A percentile compares a stretch with the other conserved stretches of the same genome.
These are phyloP conservation scores for Ectropis crepuscularia DNA, from an alignment of 2,888 invertebrate species.

Conservation along the genomic window DNA sequence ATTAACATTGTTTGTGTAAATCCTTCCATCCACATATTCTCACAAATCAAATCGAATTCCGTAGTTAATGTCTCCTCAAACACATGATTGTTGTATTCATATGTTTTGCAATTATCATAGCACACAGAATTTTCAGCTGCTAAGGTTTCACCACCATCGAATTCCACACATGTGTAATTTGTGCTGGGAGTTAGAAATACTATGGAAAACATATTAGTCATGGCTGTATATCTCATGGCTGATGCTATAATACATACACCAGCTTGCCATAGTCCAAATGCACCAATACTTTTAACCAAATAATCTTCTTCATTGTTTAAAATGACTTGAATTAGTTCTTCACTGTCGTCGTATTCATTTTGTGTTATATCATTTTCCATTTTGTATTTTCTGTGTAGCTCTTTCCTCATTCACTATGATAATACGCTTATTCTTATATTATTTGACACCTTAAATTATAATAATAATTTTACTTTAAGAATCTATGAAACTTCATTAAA, in stretches of 20 bases:
- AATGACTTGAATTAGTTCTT: slow-evolving; percentile 26
- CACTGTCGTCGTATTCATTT: slow-evolving; percentile 31
- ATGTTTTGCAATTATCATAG: slow-evolving; percentile 56
- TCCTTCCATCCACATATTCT: slow-evolving; percentile 58
- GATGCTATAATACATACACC: slow-evolving; percentile 49
- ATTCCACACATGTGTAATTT: slow-evolving; percentile 53
- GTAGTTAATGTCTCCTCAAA: slow-evolving; percentile 58
- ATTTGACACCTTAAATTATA: neutral
- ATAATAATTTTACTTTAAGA: neutral
- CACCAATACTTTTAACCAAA: slow-evolving; percentile 59
- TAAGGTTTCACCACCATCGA: slow-evolving; percentile 41
- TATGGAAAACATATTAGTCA: slow-evolving; percentile 60
- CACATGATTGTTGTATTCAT: slow-evolving; percentile 51
- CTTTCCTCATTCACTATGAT: neutral
- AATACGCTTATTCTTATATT: neutral
- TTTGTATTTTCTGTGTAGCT: slow-evolving; percentile 15
- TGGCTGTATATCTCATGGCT: slow-evolving; percentile 51
- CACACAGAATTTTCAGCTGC: slow-evolving; percentile 52
- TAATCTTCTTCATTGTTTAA: slow-evolving; percentile 57
- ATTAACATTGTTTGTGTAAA: slow-evolving; percentile 62
- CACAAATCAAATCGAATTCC: slow-evolving; percentile 62
- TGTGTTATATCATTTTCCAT: slow-evolving; percentile 40
- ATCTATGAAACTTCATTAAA: neutral
- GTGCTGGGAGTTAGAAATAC: slow-evolving; percentile 59
- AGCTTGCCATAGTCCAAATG: slow-evolving; percentile 63